Conservation (phyloP, 1,140 invertebrate species). For the Lethocerus indicus region DNA sequence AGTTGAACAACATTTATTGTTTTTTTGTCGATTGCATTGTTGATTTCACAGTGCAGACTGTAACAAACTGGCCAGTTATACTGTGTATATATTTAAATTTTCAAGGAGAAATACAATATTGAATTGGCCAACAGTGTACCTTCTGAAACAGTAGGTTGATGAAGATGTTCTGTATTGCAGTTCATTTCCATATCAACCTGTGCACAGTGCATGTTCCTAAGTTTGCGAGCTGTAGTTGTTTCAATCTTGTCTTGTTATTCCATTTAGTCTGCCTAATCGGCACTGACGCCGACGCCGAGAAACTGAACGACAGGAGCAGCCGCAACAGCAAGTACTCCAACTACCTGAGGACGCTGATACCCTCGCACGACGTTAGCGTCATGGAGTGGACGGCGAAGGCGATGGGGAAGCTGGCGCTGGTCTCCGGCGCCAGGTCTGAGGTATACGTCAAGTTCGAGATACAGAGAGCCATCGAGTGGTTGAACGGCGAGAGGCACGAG, state of each 20-base stretch:
- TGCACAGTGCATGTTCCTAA: too few species aligned
- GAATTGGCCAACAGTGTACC: not conserved
- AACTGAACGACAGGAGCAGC: slow-evolving; percentile 74
- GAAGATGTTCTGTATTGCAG: not conserved
- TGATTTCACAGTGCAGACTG: not conserved
- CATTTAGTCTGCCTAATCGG: slow-evolving; percentile 72
- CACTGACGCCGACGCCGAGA: slow-evolving; percentile 85
- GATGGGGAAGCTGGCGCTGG: slow-evolving; percentile 74
- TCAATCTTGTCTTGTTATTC: slow-evolving; percentile 13
- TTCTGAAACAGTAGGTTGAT: not conserved
- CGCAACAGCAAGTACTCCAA: slow-evolving; percentile 84
- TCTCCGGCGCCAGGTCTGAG: slow-evolving; percentile 82
- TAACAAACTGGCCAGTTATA: not conserved
- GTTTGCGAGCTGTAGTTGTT: too few species aligned
- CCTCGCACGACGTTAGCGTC: slow-evolving; percentile 76
- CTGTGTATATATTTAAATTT: not conserved
- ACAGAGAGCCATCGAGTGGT: slow-evolving; percentile 85
- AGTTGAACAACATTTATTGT: slow-evolving; percentile 21
- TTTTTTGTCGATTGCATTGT: not conserved
- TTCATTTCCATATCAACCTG: not conserved
- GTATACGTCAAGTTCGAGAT: slow-evolving; percentile 96
- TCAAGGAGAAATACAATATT: not conserved
- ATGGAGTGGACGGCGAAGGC: slow-evolving; percentile 95
- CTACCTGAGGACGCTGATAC: slow-evolving; percentile 75
- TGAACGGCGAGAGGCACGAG: slow-evolving; percentile 75